These are phyloP conservation scores for Cryptus viduatorius DNA, from an alignment of 2,888 invertebrate genomes.

Conservation along the genomic window DNA sequence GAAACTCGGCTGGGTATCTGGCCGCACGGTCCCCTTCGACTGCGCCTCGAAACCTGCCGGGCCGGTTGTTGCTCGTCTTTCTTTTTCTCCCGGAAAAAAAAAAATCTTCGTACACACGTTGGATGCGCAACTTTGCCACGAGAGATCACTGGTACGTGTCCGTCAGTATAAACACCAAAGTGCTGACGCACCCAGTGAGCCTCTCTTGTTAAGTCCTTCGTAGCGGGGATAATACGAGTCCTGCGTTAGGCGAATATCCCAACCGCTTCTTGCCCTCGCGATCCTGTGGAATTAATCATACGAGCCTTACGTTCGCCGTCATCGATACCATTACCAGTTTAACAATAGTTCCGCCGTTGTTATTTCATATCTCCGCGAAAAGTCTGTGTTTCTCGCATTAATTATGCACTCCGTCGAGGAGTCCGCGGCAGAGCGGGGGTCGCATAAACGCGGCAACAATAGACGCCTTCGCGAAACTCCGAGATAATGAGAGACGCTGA, in stretches of 20 bases:
- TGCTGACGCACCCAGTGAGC: background rate
- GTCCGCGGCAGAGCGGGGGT: conserved; percentile 15
- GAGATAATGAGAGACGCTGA: conserved; percentile 43
- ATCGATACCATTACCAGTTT: background rate
- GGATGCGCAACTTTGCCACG: conserved; percentile 10
- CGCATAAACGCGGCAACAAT: too few species aligned
- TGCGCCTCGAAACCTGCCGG: conserved; percentile 69
- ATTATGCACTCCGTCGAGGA: conserved; percentile 78
- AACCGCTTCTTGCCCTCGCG: background rate
- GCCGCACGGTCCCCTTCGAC: conserved; percentile 37
- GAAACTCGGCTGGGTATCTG: conserved; percentile 59
- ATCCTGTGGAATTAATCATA: too few species aligned
- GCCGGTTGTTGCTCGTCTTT: conserved; percentile 57
- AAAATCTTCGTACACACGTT: conserved; percentile 3
- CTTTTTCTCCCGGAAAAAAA: background rate
- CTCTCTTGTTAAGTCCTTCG: too few species aligned
- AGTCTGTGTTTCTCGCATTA: conserved; percentile 71
- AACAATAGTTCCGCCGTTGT: background rate
- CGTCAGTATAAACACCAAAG: conserved; percentile 20
- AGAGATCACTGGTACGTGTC: conserved; percentile 16
- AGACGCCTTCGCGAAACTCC: conserved; percentile 64
- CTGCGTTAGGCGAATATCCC: background rate
- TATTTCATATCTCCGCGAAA: background rate
- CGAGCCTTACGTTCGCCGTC: background rate
- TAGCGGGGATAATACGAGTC: background rate